Conservation (phyloP, 1,140 invertebrate species). For the Drosophila eugracilis region DNA sequence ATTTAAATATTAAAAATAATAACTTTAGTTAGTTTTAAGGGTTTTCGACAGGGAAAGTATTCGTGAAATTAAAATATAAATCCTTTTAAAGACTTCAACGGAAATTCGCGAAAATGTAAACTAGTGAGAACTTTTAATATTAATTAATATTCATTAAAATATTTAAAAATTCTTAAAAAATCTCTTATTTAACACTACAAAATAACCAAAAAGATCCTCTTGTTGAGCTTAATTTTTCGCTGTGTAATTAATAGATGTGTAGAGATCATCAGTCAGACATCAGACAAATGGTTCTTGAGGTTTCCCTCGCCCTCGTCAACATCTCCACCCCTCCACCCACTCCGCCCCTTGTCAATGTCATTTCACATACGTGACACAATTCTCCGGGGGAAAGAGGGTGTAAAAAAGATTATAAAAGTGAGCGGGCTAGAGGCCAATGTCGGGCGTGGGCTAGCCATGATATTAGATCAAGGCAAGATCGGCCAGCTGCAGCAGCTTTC, state of each 20-base stretch:
- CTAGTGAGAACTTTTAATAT: too few species aligned
- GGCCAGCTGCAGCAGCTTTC: background rate
- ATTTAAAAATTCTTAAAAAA: too few species aligned
- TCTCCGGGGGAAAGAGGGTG: conserved; percentile 1
- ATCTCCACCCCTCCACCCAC: background rate
- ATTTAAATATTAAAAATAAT: background rate
- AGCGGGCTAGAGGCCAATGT: background rate
- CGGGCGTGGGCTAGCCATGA: background rate
- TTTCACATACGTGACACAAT: conserved; percentile 39
- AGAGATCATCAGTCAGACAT: conserved; percentile 15
- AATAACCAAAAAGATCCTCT: background rate
- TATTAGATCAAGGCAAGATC: conserved; percentile 14
- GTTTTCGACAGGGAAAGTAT: too few species aligned
- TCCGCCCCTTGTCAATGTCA: conserved; percentile 24
- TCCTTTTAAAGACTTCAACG: too few species aligned
- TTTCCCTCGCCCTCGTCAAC: conserved; percentile 11
- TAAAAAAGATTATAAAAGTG: background rate
- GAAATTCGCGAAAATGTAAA: too few species aligned
- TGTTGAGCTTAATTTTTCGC: background rate
- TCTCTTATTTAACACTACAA: too few species aligned
- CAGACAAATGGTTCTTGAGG: conserved; percentile 32
- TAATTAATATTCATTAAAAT: too few species aligned
- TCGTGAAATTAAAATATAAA: too few species aligned
- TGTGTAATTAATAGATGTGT: conserved; percentile 31
- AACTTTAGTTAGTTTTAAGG: too few species aligned